These are phyloP conservation scores for Ochropacha duplaris DNA, from an alignment of 2,888 invertebrate species.

Conservation along the genomic window DNA sequence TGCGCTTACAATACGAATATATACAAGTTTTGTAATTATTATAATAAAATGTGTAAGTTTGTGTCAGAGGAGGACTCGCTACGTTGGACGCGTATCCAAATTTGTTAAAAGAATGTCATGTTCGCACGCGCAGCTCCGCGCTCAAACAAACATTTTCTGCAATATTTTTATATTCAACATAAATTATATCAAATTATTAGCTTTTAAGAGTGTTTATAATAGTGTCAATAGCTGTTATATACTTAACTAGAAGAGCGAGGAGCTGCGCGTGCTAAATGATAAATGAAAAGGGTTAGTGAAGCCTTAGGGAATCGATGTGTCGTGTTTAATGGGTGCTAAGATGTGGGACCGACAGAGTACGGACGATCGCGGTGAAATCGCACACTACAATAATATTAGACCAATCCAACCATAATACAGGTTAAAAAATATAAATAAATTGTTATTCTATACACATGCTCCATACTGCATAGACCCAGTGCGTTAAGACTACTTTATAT, in stretches of 20 bases:
- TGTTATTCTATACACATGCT: constrained; percentile 19
- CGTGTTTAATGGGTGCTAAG: constrained; percentile 66
- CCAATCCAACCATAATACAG: constrained; percentile 46
- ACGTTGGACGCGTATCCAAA: constrained; percentile 1
- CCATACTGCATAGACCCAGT: constrained; percentile 42
- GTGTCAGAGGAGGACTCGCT: neutral
- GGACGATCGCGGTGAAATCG: constrained; percentile 22
- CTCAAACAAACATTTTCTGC: constrained; percentile 24
- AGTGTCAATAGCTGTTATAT: constrained; percentile 11
- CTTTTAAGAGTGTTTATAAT: constrained; percentile 37
- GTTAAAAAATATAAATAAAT: constrained; percentile 28
- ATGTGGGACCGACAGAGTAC: constrained; percentile 49
- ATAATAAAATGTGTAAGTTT: constrained; percentile 2
- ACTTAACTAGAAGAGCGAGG: constrained; percentile 8
- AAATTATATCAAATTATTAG: constrained; percentile 61
- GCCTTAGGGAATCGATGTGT: constrained; percentile 49
- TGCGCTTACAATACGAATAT: constrained; percentile 40
- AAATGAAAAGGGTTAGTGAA: constrained; percentile 53
- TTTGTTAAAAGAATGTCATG: neutral
- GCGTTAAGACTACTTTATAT: constrained; percentile 48
- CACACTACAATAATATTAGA: constrained; percentile 27
- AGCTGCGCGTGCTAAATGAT: constrained; percentile 39
- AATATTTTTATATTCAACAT: constrained; percentile 67
- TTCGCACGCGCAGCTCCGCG: constrained; percentile 13
- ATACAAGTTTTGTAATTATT: constrained; percentile 4